phyloP scores from a whole-genome alignment of 23 tunicate species.

The Pegea sp. region DNA sequence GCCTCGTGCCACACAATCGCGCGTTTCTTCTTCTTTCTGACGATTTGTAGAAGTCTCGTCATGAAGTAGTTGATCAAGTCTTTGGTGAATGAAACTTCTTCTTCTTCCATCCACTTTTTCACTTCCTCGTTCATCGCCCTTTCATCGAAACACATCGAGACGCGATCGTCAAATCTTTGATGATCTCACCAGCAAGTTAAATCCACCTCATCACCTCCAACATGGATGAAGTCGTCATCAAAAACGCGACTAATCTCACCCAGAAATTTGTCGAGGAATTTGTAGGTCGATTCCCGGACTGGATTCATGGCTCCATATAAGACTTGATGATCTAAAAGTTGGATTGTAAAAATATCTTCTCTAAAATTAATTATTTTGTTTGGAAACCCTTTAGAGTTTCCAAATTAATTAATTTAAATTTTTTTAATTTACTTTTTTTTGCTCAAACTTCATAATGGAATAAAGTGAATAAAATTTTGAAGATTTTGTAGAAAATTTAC shows the following conservation, averaged over 20 bases:
- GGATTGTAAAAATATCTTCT: too few species aligned
- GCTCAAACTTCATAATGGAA: too few species aligned
- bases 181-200: slow-evolving; percentile 57
- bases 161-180: too few species aligned
- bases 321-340: too few species aligned
- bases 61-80: neutral
- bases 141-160: neutral
- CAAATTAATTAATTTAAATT: too few species aligned
- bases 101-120: neutral
- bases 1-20: slow-evolving; percentile 97
- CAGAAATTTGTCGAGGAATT: slow-evolving; percentile 19
- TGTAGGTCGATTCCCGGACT: slow-evolving; percentile 13
- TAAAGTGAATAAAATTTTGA: too few species aligned
- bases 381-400: too few species aligned
- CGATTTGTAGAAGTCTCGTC: neutral
- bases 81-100: neutral
- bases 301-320: slow-evolving; percentile 66
- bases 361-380: too few species aligned
- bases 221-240: slow-evolving; percentile 55
- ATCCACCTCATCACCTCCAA: slow-evolving; percentile 88
- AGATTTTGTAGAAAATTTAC: too few species aligned
- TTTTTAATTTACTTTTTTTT: too few species aligned
- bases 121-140: neutral
- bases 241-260: slow-evolving; percentile 30
- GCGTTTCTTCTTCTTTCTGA: neutral